Evolutionary conservation across 2,113 vertebrate genomes (phyloP), one percentile per base, ranked within the genome.

Genomic region (Gymnocephalus cernua): DNA sequence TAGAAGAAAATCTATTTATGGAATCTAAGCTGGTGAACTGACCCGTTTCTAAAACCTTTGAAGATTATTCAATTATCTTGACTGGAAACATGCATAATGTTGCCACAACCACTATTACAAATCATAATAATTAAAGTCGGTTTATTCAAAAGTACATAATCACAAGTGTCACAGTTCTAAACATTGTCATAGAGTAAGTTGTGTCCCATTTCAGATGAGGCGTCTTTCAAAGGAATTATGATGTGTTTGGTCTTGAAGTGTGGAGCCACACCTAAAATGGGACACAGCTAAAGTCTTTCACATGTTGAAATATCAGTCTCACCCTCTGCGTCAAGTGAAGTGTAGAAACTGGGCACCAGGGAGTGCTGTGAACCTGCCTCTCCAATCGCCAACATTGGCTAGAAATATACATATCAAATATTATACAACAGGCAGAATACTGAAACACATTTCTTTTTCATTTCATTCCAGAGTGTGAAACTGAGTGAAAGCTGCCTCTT

Each of bases 381-480:
- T 74, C 93, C 93, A 48, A 88, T 79, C 58, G 90, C 81, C 29
- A 82, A 72, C 58, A 68, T 77, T 21, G 91, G 56, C 96, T 96
- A 76, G 21, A 81, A 76, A 83, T 14, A 32, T 53, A 77, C 12
- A 80, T 6, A 5, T 54, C 11, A 67, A 50, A 64, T 38, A 59
- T 70, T 13, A 57, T 2, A 15, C 23, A 29, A 57, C 12, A 25
- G 19, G 53, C 18, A 71, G 11, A 45, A 45, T 35, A 58, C 6
- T 1, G 4, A 56, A 7, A 47, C 7, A 54, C 9, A 58, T 27
- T 38, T 16, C 3, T 64, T 38, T 66, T 56, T 4, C 7, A 48
- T 61, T 74, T 38, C 29, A 58, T 6, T 41, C 11, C 12, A 23
- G 19, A 58, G 23, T 16, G 10, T 61, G 63, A 53, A 29, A 41